phyloP scores from a whole-genome alignment of 2,797 vertebrate genomes.

The Trematocara caparti region DNA sequence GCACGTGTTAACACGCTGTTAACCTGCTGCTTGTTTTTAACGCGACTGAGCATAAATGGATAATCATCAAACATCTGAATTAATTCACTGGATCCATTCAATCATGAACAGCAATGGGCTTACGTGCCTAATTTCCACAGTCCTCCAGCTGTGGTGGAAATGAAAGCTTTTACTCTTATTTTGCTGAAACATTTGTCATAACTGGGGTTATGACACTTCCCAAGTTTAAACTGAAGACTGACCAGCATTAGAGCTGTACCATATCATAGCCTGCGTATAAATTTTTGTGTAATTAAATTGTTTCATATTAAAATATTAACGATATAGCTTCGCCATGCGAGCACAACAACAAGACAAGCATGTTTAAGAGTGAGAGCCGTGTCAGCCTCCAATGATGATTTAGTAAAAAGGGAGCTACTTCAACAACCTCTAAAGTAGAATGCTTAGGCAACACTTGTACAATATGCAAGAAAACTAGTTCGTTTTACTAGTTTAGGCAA shows the following conservation, averaged over 20 bases:
- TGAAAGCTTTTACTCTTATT: neutral
- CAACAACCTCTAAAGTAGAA: neutral
- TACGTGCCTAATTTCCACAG: neutral
- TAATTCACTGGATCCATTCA: neutral
- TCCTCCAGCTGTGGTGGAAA: neutral
- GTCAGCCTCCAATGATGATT: neutral
- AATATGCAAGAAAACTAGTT: neutral
- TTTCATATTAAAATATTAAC: neutral
- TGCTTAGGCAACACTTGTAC: neutral
- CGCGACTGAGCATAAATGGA: neutral
- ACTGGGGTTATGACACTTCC: neutral
- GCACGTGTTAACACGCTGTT: neutral
- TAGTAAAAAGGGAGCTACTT: neutral
- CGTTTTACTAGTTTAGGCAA: neutral
- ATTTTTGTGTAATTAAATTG: neutral
- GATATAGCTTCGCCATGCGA: accelerated
- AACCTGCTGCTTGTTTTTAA: neutral
- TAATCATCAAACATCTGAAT: neutral
- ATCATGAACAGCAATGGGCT: neutral
- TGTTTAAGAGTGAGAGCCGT: neutral
- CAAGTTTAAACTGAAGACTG: neutral
- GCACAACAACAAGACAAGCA: neutral
- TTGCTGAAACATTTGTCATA: neutral
- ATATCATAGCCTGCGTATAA: accelerated
- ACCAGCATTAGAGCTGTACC: neutral